Conservation (phyloP, 2,113 vertebrate genomes). For the Seriola aureovittata region DNA sequence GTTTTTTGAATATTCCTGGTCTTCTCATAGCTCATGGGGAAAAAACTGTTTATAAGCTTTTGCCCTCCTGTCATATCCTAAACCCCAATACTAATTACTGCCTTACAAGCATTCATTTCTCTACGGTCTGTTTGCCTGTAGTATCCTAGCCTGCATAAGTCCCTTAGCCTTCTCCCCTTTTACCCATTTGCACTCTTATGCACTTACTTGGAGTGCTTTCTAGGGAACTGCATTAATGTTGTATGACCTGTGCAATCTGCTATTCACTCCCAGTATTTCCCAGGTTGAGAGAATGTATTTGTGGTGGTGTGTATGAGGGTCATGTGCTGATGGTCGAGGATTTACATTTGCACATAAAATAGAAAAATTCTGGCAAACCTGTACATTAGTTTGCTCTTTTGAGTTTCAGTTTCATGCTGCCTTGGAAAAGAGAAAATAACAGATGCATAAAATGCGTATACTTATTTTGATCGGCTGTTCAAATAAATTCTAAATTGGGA, state of each 20-base stretch:
- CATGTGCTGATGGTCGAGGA: conserved; percentile 30
- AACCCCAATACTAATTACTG: conserved; percentile 6
- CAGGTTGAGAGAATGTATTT: conserved; percentile 27
- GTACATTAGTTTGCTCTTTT: not conserved
- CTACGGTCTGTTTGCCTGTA: not conserved
- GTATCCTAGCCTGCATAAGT: not conserved
- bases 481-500: not conserved
- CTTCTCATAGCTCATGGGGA: conserved; percentile 2
- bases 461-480: not conserved
- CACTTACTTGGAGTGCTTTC: conserved; percentile 27
- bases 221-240: conserved; percentile 4
- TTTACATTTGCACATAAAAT: not conserved
- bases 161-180: conserved; percentile 1
- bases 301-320: conserved; percentile 54
- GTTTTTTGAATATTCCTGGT: conserved; percentile 8
- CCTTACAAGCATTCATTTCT: not conserved
- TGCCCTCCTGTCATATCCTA: not conserved
- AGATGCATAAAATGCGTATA: not conserved
- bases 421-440: not conserved
- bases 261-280: not conserved
- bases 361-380: not conserved
- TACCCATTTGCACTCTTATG: not conserved
- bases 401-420: not conserved
- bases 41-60: not conserved
- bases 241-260: conserved; percentile 23